phyloP scores from a whole-genome alignment of 2,113 vertebrate genomes.

The Sitta europaea region DNA sequence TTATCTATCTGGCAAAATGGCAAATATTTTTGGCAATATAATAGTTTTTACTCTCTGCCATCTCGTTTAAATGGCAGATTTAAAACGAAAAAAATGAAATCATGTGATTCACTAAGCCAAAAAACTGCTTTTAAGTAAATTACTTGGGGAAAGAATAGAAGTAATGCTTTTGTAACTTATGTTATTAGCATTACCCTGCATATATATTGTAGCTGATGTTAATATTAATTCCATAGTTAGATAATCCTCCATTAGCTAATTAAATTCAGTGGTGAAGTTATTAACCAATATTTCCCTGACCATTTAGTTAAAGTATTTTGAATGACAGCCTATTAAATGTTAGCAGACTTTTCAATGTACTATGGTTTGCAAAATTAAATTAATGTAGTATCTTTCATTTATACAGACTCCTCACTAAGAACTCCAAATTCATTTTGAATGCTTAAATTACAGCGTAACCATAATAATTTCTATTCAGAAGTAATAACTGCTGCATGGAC shows the following conservation, averaged over 20 bases:
- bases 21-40: not conserved
- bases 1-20: not conserved
- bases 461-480: not conserved
- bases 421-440: not conserved
- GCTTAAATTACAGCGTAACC: not conserved
- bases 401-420: not conserved
- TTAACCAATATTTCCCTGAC: not conserved
- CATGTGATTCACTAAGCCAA: not conserved
- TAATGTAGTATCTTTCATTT: not conserved
- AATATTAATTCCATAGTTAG: not conserved
- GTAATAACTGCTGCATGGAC: not conserved
- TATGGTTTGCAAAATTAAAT: conserved; percentile 1
- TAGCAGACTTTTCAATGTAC: not conserved
- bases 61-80: not conserved
- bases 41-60: not conserved
- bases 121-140: not conserved
- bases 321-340: not conserved
- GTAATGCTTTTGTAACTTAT: not conserved
- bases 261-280: conserved; percentile 3
- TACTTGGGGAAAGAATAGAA: not conserved
- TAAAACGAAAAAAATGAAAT: not conserved
- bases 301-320: not conserved
- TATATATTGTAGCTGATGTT: not conserved
- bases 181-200: not conserved
- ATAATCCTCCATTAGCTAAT: conserved; percentile 16